phyloP scores from a whole-genome alignment of 2,113 vertebrate genomes.

The Fukomys damarensis region DNA sequence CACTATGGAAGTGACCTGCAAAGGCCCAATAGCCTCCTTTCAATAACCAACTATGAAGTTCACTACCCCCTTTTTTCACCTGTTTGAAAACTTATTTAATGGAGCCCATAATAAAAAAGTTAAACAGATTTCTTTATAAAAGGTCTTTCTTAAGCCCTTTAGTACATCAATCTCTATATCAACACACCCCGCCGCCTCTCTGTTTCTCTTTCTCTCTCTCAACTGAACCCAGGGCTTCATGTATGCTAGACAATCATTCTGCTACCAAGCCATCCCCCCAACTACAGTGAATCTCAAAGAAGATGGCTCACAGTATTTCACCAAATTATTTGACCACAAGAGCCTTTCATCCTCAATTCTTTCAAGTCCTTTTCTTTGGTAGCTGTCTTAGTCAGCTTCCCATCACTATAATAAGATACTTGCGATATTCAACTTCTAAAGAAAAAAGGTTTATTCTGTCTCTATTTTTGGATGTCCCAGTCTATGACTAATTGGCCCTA shows the following conservation, averaged over 20 bases:
- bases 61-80: not conserved
- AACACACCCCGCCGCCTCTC: no score
- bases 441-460: not conserved
- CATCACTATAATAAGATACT: not conserved
- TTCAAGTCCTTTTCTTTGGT: constrained; percentile 28
- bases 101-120: constrained; percentile 16
- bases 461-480: not conserved
- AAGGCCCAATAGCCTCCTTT: not conserved
- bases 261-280: not conserved
- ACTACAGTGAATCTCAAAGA: not conserved
- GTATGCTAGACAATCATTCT: not conserved
- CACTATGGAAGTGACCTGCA: not conserved
- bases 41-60: not conserved
- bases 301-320: not conserved
- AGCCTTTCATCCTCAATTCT: not conserved
- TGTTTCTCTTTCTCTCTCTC: not conserved
- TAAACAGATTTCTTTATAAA: not conserved
- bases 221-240: not conserved
- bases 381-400: not conserved
- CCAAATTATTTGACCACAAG: not conserved
- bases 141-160: not conserved
- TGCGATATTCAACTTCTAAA: not conserved
- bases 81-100: not conserved
- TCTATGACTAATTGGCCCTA: not conserved
- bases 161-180: not conserved